Evolutionary conservation across 2,888 invertebrate genomes (phyloP), one percentile per base, ranked within the genome.

Genomic region (Calephelis perditalis): DNA sequence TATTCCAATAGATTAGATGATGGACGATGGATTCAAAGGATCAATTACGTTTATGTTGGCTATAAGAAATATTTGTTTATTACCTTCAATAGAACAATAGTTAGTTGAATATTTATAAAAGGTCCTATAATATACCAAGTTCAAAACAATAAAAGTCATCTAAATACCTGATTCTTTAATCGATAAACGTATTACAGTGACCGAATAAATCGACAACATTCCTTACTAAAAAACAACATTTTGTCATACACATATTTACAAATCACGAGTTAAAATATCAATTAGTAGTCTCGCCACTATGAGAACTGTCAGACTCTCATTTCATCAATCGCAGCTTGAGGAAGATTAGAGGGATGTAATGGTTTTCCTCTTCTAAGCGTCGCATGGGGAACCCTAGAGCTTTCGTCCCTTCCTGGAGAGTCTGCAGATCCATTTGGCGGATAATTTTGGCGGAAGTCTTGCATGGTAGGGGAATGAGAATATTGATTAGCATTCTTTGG

Each of bases 251-350:
- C 71, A 65, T 84, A 85, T 84, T 81, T 86, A 86, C 87, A 88
- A 75, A 69, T 73, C 75, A 75, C 71, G 77, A 69, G 66, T 67
- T 68, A 71, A 66, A 40, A 40, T 40, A 40, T 6, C 5, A 40
- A 40, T 40, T 6, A 40, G 63, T 78, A 77, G 49, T 54, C 47
- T 81, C 74, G 73, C 71, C 73, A 71, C 73, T 73, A 63, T 69
- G 79, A 81, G 79, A 78, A 81, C 71, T 81, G 95, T 96, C 96
- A 96, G 94, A 96, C 96, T 85, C 96, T 92, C 96, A 96, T 96
- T 91, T 96, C 96, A 82, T 95, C 96, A 87, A 96, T 96, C 65
- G 96, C 95, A 69, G 96, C 96, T 80, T 96, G 95, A 58, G 95
- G 95, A 81, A 95, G 93, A 79, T 92, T 92, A 75, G 93, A 91